A percentile compares a stretch with the other conserved stretches of the same genome.
phyloP scores from a whole-genome alignment of 2,888 invertebrate species.

The Neoaliturus tenellus region DNA sequence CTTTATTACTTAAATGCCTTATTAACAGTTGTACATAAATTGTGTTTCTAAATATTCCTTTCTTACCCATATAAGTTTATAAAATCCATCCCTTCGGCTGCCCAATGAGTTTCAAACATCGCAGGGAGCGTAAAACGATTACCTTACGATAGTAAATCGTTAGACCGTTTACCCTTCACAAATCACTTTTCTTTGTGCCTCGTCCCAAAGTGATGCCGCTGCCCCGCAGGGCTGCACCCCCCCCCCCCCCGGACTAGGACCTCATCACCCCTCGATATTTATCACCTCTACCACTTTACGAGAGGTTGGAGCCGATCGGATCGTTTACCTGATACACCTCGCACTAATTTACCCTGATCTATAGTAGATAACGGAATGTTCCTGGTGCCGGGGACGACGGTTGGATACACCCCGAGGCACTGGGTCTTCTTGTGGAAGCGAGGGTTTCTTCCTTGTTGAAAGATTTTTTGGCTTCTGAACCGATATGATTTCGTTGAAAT shows the following conservation, averaged over 20 bases:
- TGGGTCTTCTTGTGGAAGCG: too few species aligned
- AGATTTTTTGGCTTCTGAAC: too few species aligned
- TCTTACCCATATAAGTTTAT: too few species aligned
- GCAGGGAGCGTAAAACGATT: too few species aligned
- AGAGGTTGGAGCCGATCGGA: background rate
- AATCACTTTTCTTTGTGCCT: background rate
- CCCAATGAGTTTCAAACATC: too few species aligned
- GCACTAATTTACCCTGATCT: constrained; percentile 7
- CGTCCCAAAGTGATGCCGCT: background rate
- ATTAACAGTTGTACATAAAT: too few species aligned
- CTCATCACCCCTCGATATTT: constrained; percentile 19
- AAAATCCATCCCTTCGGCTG: too few species aligned
- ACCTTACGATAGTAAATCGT: background rate
- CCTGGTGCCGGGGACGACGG: background rate
- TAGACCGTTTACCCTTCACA: background rate
- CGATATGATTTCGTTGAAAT: too few species aligned
- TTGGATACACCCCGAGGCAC: background rate
- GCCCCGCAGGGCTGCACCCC: background rate
- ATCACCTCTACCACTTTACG: background rate
- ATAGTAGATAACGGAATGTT: background rate
- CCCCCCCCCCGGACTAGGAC: background rate
- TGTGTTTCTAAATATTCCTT: too few species aligned
- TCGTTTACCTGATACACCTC: constrained; percentile 23
- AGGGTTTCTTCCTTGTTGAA: too few species aligned
- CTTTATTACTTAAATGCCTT: too few species aligned